Percentiles rank a stretch among this genome's conserved stretches.
Conservation (phyloP, 2,888 invertebrate genomes). For the Microlaimidae sp. region DNA sequence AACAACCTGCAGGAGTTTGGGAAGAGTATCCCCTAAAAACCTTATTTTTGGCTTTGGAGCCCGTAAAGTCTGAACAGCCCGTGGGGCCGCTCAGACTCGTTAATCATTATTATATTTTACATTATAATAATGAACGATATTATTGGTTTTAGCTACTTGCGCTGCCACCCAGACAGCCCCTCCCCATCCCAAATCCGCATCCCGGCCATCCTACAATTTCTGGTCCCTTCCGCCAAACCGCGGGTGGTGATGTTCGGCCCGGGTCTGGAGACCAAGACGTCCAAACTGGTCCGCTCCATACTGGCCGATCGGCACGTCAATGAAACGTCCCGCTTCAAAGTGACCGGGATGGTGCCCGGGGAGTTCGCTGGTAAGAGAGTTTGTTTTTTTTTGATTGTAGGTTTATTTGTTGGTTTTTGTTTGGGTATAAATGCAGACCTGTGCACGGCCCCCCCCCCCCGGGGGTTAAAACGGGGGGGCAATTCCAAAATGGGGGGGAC, state of each 20-base stretch:
- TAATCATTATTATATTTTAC: too few relatives aligned
- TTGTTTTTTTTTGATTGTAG: background rate
- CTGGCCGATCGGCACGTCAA: conserved; percentile 12
- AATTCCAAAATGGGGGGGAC: too few relatives aligned
- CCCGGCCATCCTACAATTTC: background rate
- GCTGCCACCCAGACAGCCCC: conserved; percentile 4
- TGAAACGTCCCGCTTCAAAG: conserved; percentile 6
- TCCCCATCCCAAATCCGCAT: background rate
- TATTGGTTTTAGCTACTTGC: conserved; percentile 5
- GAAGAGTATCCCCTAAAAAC: too few relatives aligned
- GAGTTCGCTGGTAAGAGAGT: conserved; percentile 10
- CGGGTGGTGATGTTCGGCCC: conserved; percentile 15
- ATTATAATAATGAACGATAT: too few relatives aligned
- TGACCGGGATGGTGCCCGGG: conserved; percentile 14
- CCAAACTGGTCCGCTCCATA: conserved; percentile 12
- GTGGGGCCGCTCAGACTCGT: too few relatives aligned
- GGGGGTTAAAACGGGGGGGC: too few relatives aligned
- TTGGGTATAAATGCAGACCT: too few relatives aligned
- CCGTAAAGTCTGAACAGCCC: too few relatives aligned
- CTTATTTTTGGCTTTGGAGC: too few relatives aligned
- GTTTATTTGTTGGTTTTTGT: too few relatives aligned
- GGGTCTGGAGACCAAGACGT: conserved; percentile 12
- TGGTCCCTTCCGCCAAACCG: background rate
- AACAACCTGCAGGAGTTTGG: too few relatives aligned
- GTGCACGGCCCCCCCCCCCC: too few relatives aligned